Base-by-base conservation (phyloP, 1,140 invertebrate species). In the Dendroctonus ponderosae region DNA sequence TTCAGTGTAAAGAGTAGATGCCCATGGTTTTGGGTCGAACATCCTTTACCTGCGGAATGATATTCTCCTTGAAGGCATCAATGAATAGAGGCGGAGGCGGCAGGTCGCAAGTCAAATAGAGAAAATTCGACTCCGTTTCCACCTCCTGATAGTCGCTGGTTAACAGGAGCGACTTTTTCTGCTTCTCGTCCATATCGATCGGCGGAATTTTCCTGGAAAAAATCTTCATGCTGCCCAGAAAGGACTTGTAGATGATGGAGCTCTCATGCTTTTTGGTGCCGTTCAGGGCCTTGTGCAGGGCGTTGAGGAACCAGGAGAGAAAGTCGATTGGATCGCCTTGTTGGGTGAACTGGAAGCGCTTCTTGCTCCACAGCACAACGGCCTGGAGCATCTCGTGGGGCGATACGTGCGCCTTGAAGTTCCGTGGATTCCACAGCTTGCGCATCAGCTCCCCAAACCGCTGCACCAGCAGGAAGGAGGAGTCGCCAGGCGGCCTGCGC, bases 381-480 rank as follows among this genome's bases (percentile, higher is more conserved):
- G 98, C 95, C 81, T 99, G 98, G 9, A 99, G 81, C 97, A 99
- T 99, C 84, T 99, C 98, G 80, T 99, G 98, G 0, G 98, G 98
- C 57, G 96, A 98, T 2, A 99, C 98, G 78, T 99, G 98, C 5
- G 97, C 93, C 82, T 99, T 99, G 77, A 99, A 99, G 78, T 99
- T 99, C 62, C 95, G 82, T 0, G 97, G 96, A 81, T 99, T 99
- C 98, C 98, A 99, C 70, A 99, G 82, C 80, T 99, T 99, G 5
- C 98, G 80, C 79, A 99, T 88, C 6, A 99, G 82, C 80, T 99
- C 98, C 3, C 97, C 98, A 82, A 99, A 99, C 58, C 98, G 83
- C 78, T 98, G 94, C 0, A 97, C 94, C 26, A 99, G 78, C n/a
- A 97, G 82, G 75, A 93, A 94, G 11, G 87, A 86, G 6, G 91